Conservation (phyloP, 2,113 vertebrate genomes). For the Amphilophus citrinellus region DNA sequence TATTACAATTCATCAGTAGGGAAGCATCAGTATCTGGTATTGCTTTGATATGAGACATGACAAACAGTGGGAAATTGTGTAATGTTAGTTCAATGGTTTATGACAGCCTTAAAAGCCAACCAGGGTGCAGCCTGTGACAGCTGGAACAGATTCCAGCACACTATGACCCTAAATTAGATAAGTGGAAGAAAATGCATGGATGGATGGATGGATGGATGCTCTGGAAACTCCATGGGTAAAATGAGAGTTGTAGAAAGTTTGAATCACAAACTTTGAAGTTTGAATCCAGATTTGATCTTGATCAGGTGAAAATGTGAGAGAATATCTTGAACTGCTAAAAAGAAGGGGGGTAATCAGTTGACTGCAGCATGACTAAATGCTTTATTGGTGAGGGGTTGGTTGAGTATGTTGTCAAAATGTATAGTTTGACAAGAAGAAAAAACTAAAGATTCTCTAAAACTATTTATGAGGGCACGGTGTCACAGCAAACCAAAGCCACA, state of each 20-base stretch:
- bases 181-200: not conserved
- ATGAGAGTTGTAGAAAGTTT: accelerated
- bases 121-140: not conserved
- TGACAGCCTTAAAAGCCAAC: too few relatives aligned
- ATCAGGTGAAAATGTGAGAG: too few relatives aligned
- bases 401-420: not conserved
- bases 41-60: not conserved
- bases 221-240: not conserved
- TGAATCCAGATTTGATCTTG: too few relatives aligned
- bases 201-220: too few relatives aligned
- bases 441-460: too few relatives aligned
- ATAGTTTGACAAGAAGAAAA: not conserved
- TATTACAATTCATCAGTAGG: not conserved
- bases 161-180: not conserved
- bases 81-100: not conserved
- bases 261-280: too few relatives aligned
- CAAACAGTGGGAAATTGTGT: not conserved
- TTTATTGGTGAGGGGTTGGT: not conserved
- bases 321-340: too few relatives aligned
- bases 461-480: not conserved
- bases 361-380: not conserved
- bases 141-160: not conserved
- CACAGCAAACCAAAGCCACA: constrained; percentile 27
- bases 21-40: not conserved
- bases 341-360: too few relatives aligned